Evolutionary conservation across 2,797 vertebrate genomes (phyloP), one percentile per base, ranked within the genome.

Genomic region (Coreius guichenoti): DNA sequence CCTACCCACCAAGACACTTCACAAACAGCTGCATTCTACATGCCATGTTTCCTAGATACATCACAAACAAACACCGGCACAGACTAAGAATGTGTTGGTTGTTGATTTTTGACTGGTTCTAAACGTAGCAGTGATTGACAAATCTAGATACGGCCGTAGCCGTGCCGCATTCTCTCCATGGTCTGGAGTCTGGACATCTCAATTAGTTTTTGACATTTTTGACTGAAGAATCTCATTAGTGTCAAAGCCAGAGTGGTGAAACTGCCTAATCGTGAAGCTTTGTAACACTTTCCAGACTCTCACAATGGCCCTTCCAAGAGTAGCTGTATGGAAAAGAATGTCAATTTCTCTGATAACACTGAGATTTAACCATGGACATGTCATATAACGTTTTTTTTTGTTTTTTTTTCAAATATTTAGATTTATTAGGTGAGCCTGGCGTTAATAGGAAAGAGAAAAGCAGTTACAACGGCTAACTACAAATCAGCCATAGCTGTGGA

Each of bases 181-280:
- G 73, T 51, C 47, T 63, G 23, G 39, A 70, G 73, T 51, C 11
- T 49, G 61, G 51, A 70, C 16, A 36, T 85, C 77, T 85, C 79
- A 49, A 74, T 80, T 73, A 16, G 29, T 80, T 72, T 85, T 70
- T 23, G 43, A 80, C 31, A 61, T 80, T 85, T 80, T 72, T 39
- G 33, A 75, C 75, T 70, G 17, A 70, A 79, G 47, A 49, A 85
- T 33, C 68, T 56, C 29, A 80, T 85, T 70, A 65, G 56, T 33
- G 49, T 85, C 68, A 80, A 85, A 85, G 56, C 70, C 69, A 80
- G 61, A 43, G 79, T 56, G 33, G 31, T 69, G 93, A 92, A 94
- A 93, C 92, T 94, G 91, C 91, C 92, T 21, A 80, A 80, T 80
- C 3, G 43, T 67, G 58, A 79, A 79, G 77, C 36, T 31, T 65